Base-by-base conservation (phyloP, 2,888 invertebrate genomes). In the Serrognathus titanus region DNA sequence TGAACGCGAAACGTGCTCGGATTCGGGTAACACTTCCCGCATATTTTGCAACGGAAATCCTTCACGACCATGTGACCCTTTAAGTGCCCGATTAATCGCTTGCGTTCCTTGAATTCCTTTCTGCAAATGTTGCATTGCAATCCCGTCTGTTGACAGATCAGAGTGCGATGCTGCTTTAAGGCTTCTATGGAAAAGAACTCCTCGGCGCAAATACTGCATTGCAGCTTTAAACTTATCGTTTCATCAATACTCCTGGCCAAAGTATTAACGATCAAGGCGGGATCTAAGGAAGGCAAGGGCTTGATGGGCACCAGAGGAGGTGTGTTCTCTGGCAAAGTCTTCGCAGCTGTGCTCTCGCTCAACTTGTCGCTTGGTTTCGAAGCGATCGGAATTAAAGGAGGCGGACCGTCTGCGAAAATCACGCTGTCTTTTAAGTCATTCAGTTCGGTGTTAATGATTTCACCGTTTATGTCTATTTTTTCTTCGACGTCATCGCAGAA, bases 1-100 rank as follows among this genome's bases (percentile, higher is more conserved):
- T 86, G 86, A 60, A 85, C 73, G 51, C 68, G 67, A 57, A 76
- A 73, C n/a, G 75, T 75, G 59, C 77, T 77, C 1, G 73, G 73
- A 64, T 75, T 76, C 3, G 76, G 75, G 63, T 77, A 77, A 11
- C 74, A 66, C 63, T 77, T 77, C 2, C 73, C 74, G 61, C 78
- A 78, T 45, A 77, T 69, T 65, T 75, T 75, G 63, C 78, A 78
- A 3, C 63, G 65, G 55, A 75, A 74, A 50, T 75, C 72, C 66
- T 77, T 78, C 1, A 66, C 62, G 20, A 73, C 69, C 69, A 72
- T 75, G 54, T 76, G 76, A 5, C 74, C 74, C 57, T 75, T 75
- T 54, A 76, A 63, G 54, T 76, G 76, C 2, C 71, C 69, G 10
- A 76, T 74, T 12, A 76, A 57, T 41, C 69, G 71, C 50, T 73